Conservation (phyloP, 1,140 invertebrate genomes). For the Thaumetopoea pityocampa region DNA sequence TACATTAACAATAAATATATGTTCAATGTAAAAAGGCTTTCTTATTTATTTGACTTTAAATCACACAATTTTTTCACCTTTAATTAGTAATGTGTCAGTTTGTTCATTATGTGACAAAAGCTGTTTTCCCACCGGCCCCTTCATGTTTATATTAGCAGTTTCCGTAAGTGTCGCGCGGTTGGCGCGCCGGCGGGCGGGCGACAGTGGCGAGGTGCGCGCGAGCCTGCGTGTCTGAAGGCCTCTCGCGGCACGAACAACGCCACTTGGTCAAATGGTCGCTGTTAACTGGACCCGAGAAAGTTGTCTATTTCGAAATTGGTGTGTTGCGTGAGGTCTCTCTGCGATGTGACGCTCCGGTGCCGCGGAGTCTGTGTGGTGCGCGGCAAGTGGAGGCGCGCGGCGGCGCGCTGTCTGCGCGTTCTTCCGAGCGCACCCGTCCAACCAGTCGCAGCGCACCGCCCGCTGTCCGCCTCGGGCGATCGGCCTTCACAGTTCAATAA, state of each 20-base stretch:
- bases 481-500: constrained; percentile 70
- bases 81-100: too few species aligned
- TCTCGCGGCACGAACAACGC: constrained; percentile 28
- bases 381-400: constrained; percentile 48
- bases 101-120: too few species aligned
- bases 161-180: constrained; percentile 10
- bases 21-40: too few species aligned
- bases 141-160: constrained; percentile 14
- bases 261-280: constrained; percentile 40
- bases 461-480: constrained; percentile 65
- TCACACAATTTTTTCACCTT: too few species aligned
- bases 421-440: constrained; percentile 67
- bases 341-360: constrained; percentile 67
- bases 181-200: constrained; percentile 13
- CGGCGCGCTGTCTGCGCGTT: constrained; percentile 69
- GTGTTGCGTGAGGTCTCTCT: constrained; percentile 57
- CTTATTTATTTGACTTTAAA: too few species aligned
- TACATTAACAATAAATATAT: too few species aligned
- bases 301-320: constrained; percentile 67
- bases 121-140: too few species aligned
- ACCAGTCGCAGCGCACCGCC: constrained; percentile 64
- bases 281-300: constrained; percentile 59
- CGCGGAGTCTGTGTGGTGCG: constrained; percentile 52
- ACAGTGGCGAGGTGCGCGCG: constrained; percentile 16
- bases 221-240: constrained; percentile 27